Conservation (phyloP, 1,140 invertebrate species). For the Hypsibius dujardini region DNA sequence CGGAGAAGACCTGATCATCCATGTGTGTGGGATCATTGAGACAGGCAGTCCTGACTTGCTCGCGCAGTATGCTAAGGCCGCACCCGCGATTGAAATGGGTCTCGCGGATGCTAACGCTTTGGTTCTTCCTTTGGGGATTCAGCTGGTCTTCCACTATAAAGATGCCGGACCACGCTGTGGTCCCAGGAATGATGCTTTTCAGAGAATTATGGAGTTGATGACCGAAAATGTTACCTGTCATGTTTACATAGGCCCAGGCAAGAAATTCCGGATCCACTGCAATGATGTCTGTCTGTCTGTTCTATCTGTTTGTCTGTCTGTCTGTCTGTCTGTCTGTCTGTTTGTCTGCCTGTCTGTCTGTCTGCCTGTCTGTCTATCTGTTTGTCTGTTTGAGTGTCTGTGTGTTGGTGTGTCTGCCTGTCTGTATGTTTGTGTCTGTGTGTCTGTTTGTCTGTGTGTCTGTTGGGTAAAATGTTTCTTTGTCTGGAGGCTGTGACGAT, state of each 20-base stretch:
- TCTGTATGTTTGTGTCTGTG: no score
- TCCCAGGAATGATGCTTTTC: neutral
- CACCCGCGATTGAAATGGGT: neutral
- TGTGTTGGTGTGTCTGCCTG: no score
- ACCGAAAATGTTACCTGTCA: neutral
- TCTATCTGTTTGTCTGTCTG: no score
- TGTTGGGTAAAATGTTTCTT: no score
- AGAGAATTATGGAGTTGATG: neutral
- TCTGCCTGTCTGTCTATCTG: no score
- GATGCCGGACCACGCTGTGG: neutral
- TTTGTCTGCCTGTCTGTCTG: no score
- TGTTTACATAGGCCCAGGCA: slow-evolving; percentile 5
- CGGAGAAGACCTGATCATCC: no score
- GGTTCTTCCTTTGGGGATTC: neutral
- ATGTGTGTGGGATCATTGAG: neutral
- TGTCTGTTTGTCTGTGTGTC: no score
- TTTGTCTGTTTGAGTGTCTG: no score
- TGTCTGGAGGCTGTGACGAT: slow-evolving; percentile 3
- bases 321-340: no score
- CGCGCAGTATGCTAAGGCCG: neutral
- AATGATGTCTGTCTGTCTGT: no score
- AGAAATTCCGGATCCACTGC: no score
- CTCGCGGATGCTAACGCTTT: neutral
- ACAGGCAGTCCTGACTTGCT: neutral
- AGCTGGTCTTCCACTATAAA: neutral